Base-by-base conservation (phyloP, 2,113 vertebrate species). In the Chaetorhynchus papuensis region DNA sequence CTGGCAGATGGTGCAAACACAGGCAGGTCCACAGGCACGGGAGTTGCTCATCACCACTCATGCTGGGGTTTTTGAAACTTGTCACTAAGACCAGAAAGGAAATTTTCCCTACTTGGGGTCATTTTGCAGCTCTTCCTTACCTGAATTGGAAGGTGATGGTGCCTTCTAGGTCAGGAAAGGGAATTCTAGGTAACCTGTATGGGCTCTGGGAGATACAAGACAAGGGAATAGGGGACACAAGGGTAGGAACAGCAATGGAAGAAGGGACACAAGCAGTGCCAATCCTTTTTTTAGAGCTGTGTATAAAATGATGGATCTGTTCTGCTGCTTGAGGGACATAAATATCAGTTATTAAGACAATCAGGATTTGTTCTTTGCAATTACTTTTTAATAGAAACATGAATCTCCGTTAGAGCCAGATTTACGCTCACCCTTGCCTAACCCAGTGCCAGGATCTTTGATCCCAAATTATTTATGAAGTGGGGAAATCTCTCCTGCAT, bases 331-430 rank as follows among this genome's bases (percentile, higher is more conserved):
- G 64, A 95, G 66, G 42, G 45, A 75, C 70, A 94, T 85, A 93
- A 89, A 92, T 92, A 87, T 84, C 54, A 57, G 50, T 91, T 89
- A 91, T 83, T 69, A 79, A 89, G 90, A 91, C 75, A 79, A 85
- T 56, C 54, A 54, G 1, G 17, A 54, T 74, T 77, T 53, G 44
- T 76, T 81, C 60, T 35, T 60, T 50, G 44, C 35, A 71, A 56
- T 91, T 81, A 86, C 86, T 93, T 95, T 84, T 89, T 74, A 93
- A 91, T 87, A 82, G 84, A 93, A 93, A 87, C 82, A 90, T 60
- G 77, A 96, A 96, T 94, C 79, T 79, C 63, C 19, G 64, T 85
- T 85, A 86, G 45, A 92, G 47, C 44, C 68, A 78, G 86, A 95
- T 90, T 94, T 92, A 94, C 4, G 1, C 54, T 80, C 16, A 13